These are phyloP conservation scores for Ectemnius lituratus DNA, from an alignment of 2,888 invertebrate species.

Conservation along the genomic window DNA sequence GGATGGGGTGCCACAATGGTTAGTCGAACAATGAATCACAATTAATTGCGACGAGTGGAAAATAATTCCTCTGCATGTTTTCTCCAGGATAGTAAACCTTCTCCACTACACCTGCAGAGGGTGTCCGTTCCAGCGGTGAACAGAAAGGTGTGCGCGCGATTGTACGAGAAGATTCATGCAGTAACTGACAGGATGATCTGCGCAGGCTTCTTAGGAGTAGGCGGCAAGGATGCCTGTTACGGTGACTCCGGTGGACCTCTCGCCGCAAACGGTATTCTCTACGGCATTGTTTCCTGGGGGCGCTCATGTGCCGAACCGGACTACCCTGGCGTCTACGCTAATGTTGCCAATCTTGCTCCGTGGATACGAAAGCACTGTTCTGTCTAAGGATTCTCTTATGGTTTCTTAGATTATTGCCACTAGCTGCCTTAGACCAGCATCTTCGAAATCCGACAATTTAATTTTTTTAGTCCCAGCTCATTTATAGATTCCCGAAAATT, in stretches of 20 bases:
- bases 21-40: neutral
- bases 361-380: constrained; percentile 57
- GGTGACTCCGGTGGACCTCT: constrained; percentile 81
- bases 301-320: constrained; percentile 78
- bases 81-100: constrained; percentile 54
- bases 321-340: constrained; percentile 81
- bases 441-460: no score
- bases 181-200: constrained; percentile 81
- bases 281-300: constrained; percentile 81
- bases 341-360: constrained; percentile 71
- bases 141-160: constrained; percentile 74
- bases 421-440: no score
- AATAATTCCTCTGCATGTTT: neutral
- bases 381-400: constrained; percentile 21
- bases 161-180: constrained; percentile 74
- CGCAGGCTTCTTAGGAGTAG: constrained; percentile 80
- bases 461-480: no score
- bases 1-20: constrained; percentile 69
- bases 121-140: constrained; percentile 78
- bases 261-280: constrained; percentile 74
- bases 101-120: constrained; percentile 78
- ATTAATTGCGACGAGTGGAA: neutral
- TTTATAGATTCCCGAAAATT: no score
- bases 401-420: neutral
- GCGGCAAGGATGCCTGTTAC: constrained; percentile 81